Evolutionary conservation across 2,888 invertebrate genomes (phyloP), one percentile per base, ranked within the genome.

Genomic region (Acrobasis suavella): DNA sequence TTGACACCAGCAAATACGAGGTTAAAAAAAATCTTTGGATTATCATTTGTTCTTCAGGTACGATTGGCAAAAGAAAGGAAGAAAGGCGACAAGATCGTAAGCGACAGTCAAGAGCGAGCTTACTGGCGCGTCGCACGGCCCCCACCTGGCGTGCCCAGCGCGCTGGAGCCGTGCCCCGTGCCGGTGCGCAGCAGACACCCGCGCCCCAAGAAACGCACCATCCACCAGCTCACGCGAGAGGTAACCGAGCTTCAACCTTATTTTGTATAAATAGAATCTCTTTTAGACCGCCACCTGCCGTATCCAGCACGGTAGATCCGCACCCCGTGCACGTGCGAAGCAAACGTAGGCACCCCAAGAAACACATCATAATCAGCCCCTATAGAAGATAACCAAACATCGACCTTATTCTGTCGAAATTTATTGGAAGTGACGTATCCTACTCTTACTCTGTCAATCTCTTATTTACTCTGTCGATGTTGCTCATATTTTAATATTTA

Each of bases 111-210:
- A 78, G 99, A 99, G 87, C 95, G 98, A 72, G 99, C 99, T 60
- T 99, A 98, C 91, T 99, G 99, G 99, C 95, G 98, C 70, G 97
- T 98, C 63, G 97, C 98, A 81, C 94, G 98, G 75, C 98, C 98
- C 62, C 98, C 98, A 64, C 98, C 98, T 17, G 97, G 98, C 64
- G 95, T 96, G 84, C 94, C 96, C 69, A 96, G 96, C 78, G 96
- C 96, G 69, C 93, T 98, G 70, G 98, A 98, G 87, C 96, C 96
- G 65, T 96, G 96, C 79, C 97, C 97, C 49, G 95, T 97, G 72
- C 96, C 97, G 55, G 95, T 95, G 65, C 93, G 96, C 67, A 94
- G 95, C 75, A 93, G 96, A 65, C 96, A 95, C 64, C 93, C 94
- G 50, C 94, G 95, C 67, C 93, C 94, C 62, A 94, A 95, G 78